Evolutionary conservation across 2,113 vertebrate species (phyloP).

Genomic region (Himantopus leucocephalus): DNA sequence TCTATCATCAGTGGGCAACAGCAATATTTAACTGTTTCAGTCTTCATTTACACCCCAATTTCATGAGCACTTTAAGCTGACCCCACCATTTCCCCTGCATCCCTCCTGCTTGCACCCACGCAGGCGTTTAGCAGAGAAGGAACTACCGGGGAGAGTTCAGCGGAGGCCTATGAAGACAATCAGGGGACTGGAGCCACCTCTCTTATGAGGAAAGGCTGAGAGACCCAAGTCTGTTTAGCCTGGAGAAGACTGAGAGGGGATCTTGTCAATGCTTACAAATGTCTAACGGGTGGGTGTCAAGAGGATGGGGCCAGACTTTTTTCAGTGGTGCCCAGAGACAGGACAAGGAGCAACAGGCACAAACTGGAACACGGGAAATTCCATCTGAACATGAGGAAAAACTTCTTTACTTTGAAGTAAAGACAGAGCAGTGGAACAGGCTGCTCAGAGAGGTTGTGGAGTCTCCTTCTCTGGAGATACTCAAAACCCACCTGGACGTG

Average conservation of each 20-base stretch:
- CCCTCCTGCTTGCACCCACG: background rate
- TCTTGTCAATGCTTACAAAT: background rate
- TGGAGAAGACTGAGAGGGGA: background rate
- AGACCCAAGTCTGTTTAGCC: background rate
- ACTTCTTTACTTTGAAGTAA: background rate
- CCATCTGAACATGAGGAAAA: background rate
- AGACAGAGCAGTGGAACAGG: background rate
- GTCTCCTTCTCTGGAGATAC: background rate
- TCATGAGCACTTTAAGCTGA: background rate
- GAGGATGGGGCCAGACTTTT: background rate
- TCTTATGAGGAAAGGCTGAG: background rate
- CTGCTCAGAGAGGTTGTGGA: background rate
- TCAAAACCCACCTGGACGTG: background rate
- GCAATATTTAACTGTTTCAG: background rate
- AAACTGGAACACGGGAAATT: background rate
- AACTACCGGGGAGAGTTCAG: background rate
- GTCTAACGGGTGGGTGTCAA: background rate
- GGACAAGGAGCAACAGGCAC: background rate
- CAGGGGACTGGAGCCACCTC: background rate
- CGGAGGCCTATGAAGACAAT: background rate
- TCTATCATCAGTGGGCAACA: background rate
- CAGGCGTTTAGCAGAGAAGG: background rate
- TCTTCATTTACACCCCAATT: background rate
- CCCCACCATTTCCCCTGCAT: background rate
- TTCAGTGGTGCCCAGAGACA: background rate